Evolutionary conservation across 2,113 vertebrate species (phyloP), one percentile per base, ranked within the genome.

Genomic region (Brachyistius frenatus): DNA sequence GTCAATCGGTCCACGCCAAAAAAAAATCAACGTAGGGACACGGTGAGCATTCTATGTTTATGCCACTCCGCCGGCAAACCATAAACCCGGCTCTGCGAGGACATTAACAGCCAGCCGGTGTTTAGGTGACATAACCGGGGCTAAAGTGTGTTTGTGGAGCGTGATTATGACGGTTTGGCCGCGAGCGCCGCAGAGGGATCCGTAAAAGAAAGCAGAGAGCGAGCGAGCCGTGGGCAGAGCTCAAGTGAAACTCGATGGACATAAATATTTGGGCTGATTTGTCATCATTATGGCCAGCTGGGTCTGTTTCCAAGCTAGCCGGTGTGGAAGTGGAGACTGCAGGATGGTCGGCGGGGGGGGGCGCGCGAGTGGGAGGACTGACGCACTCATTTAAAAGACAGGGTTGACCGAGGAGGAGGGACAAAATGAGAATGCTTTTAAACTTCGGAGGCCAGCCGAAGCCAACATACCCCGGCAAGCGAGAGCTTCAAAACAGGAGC

Each of bases 221-320:
- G 79, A 71, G 64, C 36, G 31, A 78, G 78, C 63, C n/a, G 73
- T 86, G 82, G 88, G 86, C 85, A 86, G 80, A 89, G 90, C 79
- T 85, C 64, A 77, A 91, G 85, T 85, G 83, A 91, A 91, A 87
- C 84, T 88, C 73, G 3, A 78, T 72, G 85, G 88, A 88, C 85
- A 75, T 93, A 93, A 93, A 93, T 91, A 93, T 93, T 93, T 93
- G 90, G 89, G 78, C 85, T 91, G 90, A 91, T 92, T 91, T 93
- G 89, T 92, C 91, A 91, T 92, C 88, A 86, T 91, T 86, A 86
- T 44, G 71, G 83, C 89, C 91, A 92, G 89, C 91, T 91, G 89
- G 89, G 84, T 85, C 72, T 39, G 82, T 82, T 84, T 81, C 87
- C 53, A 55, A 61, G 83, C 82, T 61, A 41, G 81, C 63, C 71